Conservation (phyloP, 2,113 vertebrate genomes). For the Albula goreensis region DNA sequence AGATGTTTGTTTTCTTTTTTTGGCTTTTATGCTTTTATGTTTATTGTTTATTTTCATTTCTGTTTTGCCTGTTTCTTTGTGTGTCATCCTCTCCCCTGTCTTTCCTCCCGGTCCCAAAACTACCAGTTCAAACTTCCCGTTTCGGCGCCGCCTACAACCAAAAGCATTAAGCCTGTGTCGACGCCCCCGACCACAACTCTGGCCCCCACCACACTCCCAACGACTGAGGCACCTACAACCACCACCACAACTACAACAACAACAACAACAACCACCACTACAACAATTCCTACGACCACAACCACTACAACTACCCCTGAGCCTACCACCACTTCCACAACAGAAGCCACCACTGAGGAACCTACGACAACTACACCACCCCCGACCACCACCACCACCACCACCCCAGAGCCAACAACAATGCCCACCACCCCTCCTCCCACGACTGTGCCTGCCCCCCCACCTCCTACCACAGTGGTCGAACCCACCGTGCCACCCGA, state of each 20-base stretch:
- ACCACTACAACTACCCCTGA: conserved; percentile 30
- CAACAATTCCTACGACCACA: conserved; percentile 7
- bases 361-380: conserved; percentile 33
- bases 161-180: background rate
- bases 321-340: background rate
- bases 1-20: conserved; percentile 19
- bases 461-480: background rate
- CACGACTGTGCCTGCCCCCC: conserved; percentile 37
- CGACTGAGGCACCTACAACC: conserved; percentile 52
- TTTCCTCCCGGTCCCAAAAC: conserved; percentile 26
- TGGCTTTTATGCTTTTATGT: conserved; percentile 23
- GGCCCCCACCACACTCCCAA: background rate
- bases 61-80: conserved; percentile 39
- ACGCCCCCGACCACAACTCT: conserved; percentile 19
- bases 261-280: conserved; percentile 38
- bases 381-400: conserved; percentile 28
- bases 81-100: conserved; percentile 44
- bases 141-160: conserved; percentile 58
- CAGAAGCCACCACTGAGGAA: conserved; percentile 32
- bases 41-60: conserved; percentile 34
- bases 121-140: conserved; percentile 69
- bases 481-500: background rate
- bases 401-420: conserved; percentile 31
- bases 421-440: conserved; percentile 22
- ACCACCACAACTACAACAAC: conserved; percentile 47